Evolutionary conservation across 2,797 vertebrate genomes (phyloP), one percentile per base, ranked within the genome.

Genomic region (Atherinosoma microstoma): DNA sequence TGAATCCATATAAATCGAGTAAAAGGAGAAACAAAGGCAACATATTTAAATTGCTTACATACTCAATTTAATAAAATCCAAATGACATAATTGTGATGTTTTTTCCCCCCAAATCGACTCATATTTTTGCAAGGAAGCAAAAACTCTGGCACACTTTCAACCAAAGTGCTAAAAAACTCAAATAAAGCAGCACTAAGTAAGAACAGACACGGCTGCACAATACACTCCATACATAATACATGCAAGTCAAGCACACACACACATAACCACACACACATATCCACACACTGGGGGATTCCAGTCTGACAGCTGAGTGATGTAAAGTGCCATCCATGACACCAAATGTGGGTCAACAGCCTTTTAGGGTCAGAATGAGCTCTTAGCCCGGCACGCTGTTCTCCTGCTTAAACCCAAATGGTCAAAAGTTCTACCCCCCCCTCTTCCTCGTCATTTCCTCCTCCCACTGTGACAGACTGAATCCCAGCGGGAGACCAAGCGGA

Each of bases 281-380:
- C 59, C 11, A 42, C 27, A 71, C 8, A 61, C 45, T 22, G 16
- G 9, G 32, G 65, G 51, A 64, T 27, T 68, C 64, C 56, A 15
- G 62, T 13, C 51, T 15, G 62, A 80, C 67, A 70, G 70, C 78
- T 60, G 73, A 87, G 72, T 53, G 75, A 84, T 68, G 74, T 10
- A 82, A 81, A 84, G 80, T 76, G 63, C 69, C 68, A 32, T 71
- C 67, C 58, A 64, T 64, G 83, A 84, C 78, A 82, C 63, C 45
- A 62, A 79, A 91, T 90, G 82, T 92, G 83, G 90, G 91, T 90
- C 87, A 85, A 40, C 83, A 84, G 72, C 79, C 83, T 90, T 89
- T 91, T 83, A 86, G 75, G 87, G 84, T 82, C 81, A 86, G 70
- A 34, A 49, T 0, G 45, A 76, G 69, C 87, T 87, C 73, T 85